Evolutionary conservation across 2,888 invertebrate species (phyloP).

Genomic region (Acleris laterana): DNA sequence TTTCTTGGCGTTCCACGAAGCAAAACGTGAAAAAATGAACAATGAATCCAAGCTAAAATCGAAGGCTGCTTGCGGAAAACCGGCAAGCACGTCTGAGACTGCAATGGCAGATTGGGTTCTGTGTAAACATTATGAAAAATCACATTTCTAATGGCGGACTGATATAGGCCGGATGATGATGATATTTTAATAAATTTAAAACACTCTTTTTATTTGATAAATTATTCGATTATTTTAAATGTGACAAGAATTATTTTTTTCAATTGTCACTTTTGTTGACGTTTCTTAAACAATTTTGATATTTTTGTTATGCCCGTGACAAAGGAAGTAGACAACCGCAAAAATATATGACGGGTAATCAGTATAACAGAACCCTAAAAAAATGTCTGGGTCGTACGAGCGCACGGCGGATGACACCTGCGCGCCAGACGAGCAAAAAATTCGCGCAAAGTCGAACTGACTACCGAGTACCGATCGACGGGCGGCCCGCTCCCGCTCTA

Average conservation of each 20-base stretch:
- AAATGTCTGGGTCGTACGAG: constrained; percentile 4
- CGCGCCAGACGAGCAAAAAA: constrained; percentile 38
- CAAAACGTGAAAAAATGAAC: constrained; percentile 35
- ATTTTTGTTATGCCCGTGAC: too few relatives aligned
- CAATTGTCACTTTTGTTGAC: too few relatives aligned
- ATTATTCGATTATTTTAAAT: too few relatives aligned
- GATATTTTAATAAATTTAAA: too few relatives aligned
- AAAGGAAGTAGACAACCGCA: neutral
- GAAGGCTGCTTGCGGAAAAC: constrained; percentile 33
- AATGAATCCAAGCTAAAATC: constrained; percentile 36
- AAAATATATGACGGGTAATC: neutral
- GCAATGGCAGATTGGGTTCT: neutral
- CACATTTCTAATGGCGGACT: too few relatives aligned
- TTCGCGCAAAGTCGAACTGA: constrained; percentile 23
- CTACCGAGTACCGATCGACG: constrained; percentile 25
- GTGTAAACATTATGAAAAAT: too few relatives aligned
- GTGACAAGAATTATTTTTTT: too few relatives aligned
- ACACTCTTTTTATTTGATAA: too few relatives aligned
- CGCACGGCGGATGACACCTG: constrained; percentile 29
- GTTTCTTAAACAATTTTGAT: too few relatives aligned
- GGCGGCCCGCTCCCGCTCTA: constrained; percentile 6
- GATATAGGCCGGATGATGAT: too few relatives aligned
- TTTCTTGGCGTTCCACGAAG: constrained; percentile 32
- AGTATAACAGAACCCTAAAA: constrained; percentile 4
- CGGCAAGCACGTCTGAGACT: constrained; percentile 9